A percentile compares a stretch with the other conserved stretches of the same genome.
These are phyloP conservation scores for Lobophora halterata DNA, from an alignment of 2,888 invertebrate species.

Conservation along the genomic window DNA sequence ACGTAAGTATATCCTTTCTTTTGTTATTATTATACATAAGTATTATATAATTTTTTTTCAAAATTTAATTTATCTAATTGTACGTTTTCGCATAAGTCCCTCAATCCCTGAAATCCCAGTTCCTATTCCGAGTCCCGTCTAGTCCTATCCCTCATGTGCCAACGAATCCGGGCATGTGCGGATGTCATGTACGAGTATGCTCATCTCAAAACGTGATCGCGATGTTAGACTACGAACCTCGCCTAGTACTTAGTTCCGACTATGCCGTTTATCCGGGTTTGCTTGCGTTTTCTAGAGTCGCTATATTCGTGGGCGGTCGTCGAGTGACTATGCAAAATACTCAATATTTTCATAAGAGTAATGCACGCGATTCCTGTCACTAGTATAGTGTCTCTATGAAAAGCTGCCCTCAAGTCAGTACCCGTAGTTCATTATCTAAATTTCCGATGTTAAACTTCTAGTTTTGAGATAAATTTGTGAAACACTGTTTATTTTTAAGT, in stretches of 20 bases:
- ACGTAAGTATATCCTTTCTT: constrained; percentile 37
- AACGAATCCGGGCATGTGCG: constrained; percentile 65
- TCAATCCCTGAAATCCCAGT: constrained; percentile 57
- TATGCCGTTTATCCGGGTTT: neutral
- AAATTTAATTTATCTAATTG: constrained; percentile 18
- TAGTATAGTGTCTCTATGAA: constrained; percentile 3
- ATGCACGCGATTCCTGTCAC: neutral
- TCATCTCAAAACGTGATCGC: constrained; percentile 19
- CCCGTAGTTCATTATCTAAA: constrained; percentile 43
- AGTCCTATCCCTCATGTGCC: constrained; percentile 76
- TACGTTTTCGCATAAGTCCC: constrained; percentile 31
- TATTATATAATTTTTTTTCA: constrained; percentile 27
- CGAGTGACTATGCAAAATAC: neutral
- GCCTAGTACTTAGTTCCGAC: neutral
- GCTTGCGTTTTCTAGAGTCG: neutral
- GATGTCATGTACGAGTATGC: too few species aligned
- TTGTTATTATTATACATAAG: constrained; percentile 28
- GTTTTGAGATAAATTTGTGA: constrained; percentile 51
- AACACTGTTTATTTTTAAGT: constrained; percentile 62
- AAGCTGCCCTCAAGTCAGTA: constrained; percentile 40
- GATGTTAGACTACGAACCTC: constrained; percentile 7
- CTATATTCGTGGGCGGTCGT: constrained; percentile 5
- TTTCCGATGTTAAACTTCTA: constrained; percentile 46
- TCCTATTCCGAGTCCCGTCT: constrained; percentile 72
- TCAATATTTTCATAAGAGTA: neutral